Evolutionary conservation across 2,797 vertebrate genomes (phyloP).

Genomic region (Sebastes ruberrimus): DNA sequence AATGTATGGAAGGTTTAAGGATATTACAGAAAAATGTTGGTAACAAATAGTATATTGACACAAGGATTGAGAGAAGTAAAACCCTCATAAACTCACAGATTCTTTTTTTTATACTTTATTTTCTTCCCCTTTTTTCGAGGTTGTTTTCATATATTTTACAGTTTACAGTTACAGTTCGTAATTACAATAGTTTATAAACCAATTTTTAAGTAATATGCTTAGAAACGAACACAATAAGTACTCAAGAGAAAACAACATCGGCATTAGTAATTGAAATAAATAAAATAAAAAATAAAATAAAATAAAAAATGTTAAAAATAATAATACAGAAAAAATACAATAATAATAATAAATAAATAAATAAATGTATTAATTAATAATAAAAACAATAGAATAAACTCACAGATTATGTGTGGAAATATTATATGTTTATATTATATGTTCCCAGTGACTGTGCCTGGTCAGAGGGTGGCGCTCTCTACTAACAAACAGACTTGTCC

Average conservation of each 20-base stretch:
- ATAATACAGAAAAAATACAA: neutral
- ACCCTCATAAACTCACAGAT: neutral
- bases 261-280: no score
- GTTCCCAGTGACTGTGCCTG: neutral
- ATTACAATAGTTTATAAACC: no score
- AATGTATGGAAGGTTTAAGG: neutral
- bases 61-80: neutral
- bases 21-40: neutral
- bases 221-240: no score
- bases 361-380: neutral
- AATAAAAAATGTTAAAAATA: neutral
- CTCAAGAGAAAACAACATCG: no score
- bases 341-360: neutral
- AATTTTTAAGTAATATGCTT: no score
- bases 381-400: neutral
- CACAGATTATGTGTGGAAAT: neutral
- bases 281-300: no score
- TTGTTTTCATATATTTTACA: no score
- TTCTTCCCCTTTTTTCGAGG: no score
- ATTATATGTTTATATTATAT: neutral
- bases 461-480: conserved; percentile 79
- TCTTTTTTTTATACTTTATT: no score
- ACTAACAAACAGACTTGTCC: conserved; percentile 62
- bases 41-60: neutral
- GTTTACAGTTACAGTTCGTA: no score